Percentiles rank a stretch among this genome's conserved stretches.
Evolutionary conservation across 2,888 invertebrate genomes (phyloP).

Genomic region (Oegoconia quadripuncta): DNA sequence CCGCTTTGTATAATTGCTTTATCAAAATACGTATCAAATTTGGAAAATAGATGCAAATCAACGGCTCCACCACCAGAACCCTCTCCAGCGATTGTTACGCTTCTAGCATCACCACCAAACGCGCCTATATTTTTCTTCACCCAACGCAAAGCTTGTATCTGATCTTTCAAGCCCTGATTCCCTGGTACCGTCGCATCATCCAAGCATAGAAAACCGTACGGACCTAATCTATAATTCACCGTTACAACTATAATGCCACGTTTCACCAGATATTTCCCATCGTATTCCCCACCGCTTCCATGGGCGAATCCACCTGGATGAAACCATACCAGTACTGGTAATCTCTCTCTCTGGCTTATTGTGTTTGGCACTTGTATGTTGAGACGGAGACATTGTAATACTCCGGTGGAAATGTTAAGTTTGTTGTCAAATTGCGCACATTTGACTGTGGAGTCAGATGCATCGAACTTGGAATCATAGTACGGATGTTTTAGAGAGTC

Average conservation of each 20-base stretch:
- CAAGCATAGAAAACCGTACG: constrained; percentile 58
- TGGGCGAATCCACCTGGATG: constrained; percentile 50
- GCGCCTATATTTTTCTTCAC: constrained; percentile 43
- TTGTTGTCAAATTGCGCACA: constrained; percentile 36
- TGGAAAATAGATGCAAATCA: constrained; percentile 45
- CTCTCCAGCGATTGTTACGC: constrained; percentile 52
- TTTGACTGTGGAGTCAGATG: constrained; percentile 34
- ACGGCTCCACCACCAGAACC: constrained; percentile 53
- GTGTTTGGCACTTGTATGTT: constrained; percentile 39
- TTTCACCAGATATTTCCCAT: constrained; percentile 39
- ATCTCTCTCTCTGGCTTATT: constrained; percentile 19
- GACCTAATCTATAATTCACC: constrained; percentile 52
- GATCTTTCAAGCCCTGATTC: constrained; percentile 56
- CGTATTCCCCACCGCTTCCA: constrained; percentile 44
- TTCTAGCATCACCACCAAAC: constrained; percentile 46
- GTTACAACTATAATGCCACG: constrained; percentile 43
- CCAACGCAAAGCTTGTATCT: constrained; percentile 48
- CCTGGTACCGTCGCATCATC: constrained; percentile 41
- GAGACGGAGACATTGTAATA: constrained; percentile 36
- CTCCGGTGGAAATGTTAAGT: constrained; percentile 19
- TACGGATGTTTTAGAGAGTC: constrained; percentile 26
- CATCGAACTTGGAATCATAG: constrained; percentile 38
- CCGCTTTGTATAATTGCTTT: constrained; percentile 52
- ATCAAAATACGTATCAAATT: constrained; percentile 38
- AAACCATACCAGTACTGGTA: constrained; percentile 58